These are phyloP conservation scores for Opisthocomus hoazin DNA, from an alignment of 2,113 vertebrate genomes.

Conservation along the genomic window DNA sequence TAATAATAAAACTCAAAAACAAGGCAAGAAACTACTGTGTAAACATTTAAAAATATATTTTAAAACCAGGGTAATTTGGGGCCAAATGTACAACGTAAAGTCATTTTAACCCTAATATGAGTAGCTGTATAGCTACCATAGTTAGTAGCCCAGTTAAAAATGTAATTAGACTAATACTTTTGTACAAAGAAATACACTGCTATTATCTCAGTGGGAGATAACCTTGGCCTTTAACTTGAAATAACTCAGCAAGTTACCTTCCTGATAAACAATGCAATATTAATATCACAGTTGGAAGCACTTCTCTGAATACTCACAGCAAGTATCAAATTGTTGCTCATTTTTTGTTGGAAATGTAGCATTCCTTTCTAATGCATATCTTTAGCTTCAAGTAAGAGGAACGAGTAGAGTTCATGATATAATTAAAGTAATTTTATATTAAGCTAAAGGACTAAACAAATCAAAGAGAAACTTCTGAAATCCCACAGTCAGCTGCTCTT, in stretches of 20 bases:
- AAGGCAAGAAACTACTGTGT: not conserved
- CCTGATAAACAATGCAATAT: constrained; percentile 75
- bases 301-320: constrained; percentile 62
- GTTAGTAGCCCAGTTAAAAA: constrained; percentile 33
- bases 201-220: constrained; percentile 56
- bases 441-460: constrained; percentile 5
- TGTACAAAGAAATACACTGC: constrained; percentile 5
- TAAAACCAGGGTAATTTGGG: not conserved
- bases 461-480: not conserved
- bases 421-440: constrained; percentile 42
- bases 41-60: not conserved
- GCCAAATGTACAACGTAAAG: not conserved
- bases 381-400: constrained; percentile 34
- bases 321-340: constrained; percentile 55
- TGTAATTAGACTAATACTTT: constrained; percentile 60
- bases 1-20: not conserved
- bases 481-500: not conserved
- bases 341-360: constrained; percentile 49
- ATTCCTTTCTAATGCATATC: constrained; percentile 35
- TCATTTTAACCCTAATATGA: not conserved
- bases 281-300: constrained; percentile 67
- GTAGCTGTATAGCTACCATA: not conserved
- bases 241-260: constrained; percentile 62
- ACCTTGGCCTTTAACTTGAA: constrained; percentile 67
- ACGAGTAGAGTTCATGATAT: not conserved